Evolutionary conservation across 2,797 vertebrate genomes (phyloP), one percentile per base, ranked within the genome.

Genomic region (Coreius guichenoti): DNA sequence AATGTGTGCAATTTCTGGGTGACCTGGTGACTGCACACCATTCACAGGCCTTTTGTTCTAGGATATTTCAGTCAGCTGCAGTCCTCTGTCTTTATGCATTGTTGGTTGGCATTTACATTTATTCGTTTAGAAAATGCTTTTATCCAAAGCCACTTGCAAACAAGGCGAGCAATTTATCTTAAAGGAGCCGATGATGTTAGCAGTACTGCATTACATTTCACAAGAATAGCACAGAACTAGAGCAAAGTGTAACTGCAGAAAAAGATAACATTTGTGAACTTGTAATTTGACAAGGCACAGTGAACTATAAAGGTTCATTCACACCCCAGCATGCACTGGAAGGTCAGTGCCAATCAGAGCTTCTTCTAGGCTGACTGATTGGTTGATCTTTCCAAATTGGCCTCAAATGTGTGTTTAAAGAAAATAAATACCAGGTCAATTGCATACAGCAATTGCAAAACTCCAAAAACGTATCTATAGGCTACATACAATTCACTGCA

Each of bases 291-390:
- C 12, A 23, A 72, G 36, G 68, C 33, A 58, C 26, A 8, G 6
- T 3, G 36, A 26, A 43, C 36, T 73, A 12, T 21, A 73, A 61
- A 9, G 36, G 69, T 82, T 63, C 69, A 73, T 1, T n/a, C 69
- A n/a, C n/a, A 74, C 33, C 26, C 69, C 69, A 63, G 54, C 54
- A 49, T 63, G 69, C 13, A 63, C 26, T 33, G 26, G 9, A 45
- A 63, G 69, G 26, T 82, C 54, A 82, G 54, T 33, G 69, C 39
- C 69, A 74, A 74, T 82, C 69, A 82, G 54, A 63, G 56, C 39
- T 63, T 16, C 13, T 31, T 47, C 54, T 47, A 31, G 16, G 29
- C 49, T 14, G 17, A 14, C 68, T 45, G 68, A 82, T 61, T 74
- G 54, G 54, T 6, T 33, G 39, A 63, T 61, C 81, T 82, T 72